Conservation (phyloP, 2,797 vertebrate species). For the Coranthus polyacanthus region DNA sequence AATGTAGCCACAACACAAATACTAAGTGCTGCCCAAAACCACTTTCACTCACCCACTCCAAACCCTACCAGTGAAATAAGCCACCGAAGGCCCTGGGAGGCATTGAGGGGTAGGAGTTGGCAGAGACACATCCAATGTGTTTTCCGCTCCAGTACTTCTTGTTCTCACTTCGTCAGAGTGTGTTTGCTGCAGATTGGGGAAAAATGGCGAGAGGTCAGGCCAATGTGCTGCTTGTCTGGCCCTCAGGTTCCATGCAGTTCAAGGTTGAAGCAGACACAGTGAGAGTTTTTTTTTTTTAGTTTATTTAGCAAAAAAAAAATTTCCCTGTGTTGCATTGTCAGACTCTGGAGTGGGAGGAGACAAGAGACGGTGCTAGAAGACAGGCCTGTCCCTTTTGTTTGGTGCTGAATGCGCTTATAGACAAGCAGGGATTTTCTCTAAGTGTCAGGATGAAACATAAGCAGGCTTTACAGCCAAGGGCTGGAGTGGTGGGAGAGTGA, state of each 20-base stretch:
- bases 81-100: slow-evolving; percentile 59
- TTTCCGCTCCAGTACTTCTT: slow-evolving; percentile 77
- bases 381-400: slow-evolving; percentile 62
- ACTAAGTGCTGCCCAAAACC: slow-evolving; percentile 34
- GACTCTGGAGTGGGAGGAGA: slow-evolving; percentile 32
- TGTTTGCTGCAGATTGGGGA: slow-evolving; percentile 76
- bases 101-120: slow-evolving; percentile 65
- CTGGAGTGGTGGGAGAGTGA: slow-evolving; percentile 68
- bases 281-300: slow-evolving; percentile 43
- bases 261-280: slow-evolving; percentile 71
- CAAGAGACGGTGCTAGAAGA: slow-evolving; percentile 37
- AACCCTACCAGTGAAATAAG: slow-evolving; percentile 57
- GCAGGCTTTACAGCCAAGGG: slow-evolving; percentile 70
- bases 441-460: slow-evolving; percentile 79
- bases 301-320: slow-evolving; percentile 58
- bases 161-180: slow-evolving; percentile 82
- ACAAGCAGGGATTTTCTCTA: slow-evolving; percentile 71
- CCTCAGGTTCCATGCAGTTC: slow-evolving; percentile 67
- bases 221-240: slow-evolving; percentile 53
- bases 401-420: slow-evolving; percentile 69
- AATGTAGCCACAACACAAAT: slow-evolving; percentile 15
- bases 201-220: slow-evolving; percentile 73
- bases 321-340: slow-evolving; percentile 39
- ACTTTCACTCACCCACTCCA: slow-evolving; percentile 48
- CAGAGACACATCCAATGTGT: slow-evolving; percentile 81